phyloP scores from a whole-genome alignment of 2,888 invertebrate species.

The Pachydiplax longipennis region DNA sequence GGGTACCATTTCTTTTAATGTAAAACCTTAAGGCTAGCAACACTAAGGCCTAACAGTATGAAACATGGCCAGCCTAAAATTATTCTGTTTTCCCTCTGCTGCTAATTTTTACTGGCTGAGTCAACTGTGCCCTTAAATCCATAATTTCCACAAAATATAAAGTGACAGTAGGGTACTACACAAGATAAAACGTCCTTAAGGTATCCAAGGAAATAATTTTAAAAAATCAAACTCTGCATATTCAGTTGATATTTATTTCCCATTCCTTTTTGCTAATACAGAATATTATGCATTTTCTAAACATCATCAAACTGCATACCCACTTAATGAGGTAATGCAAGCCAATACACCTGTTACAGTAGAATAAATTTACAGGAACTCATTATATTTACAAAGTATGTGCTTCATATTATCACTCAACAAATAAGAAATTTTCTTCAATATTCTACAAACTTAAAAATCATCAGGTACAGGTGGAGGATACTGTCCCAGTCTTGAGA shows the following conservation, averaged over 20 bases:
- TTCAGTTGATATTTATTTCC: slow-evolving; percentile 16
- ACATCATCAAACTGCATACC: slow-evolving; percentile 26
- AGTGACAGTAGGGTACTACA: too few relatives aligned
- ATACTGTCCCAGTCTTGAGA: slow-evolving; percentile 37
- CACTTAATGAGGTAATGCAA: slow-evolving; percentile 12
- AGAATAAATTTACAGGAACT: slow-evolving; percentile 31
- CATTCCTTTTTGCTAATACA: slow-evolving; percentile 18
- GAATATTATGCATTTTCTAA: slow-evolving; percentile 13
- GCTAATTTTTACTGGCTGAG: too few relatives aligned
- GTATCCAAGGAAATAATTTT: background rate
- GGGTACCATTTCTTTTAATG: too few relatives aligned
- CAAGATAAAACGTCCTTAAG: too few relatives aligned
- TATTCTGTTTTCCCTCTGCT: too few relatives aligned
- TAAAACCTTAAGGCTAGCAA: too few relatives aligned
- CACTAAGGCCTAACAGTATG: too few relatives aligned
- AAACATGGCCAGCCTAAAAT: too few relatives aligned
- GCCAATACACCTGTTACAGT: background rate
- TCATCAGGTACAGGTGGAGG: slow-evolving; percentile 44
- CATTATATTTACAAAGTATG: slow-evolving; percentile 14
- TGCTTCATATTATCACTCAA: slow-evolving; percentile 1
- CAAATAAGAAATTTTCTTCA: background rate
- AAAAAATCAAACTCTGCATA: background rate
- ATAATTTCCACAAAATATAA: too few relatives aligned
- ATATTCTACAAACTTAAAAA: slow-evolving; percentile 33
- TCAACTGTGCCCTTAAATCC: too few relatives aligned